Evolutionary conservation across 2,888 invertebrate species (phyloP), one percentile per base, ranked within the genome.

Genomic region (Ametastegia equiseti): DNA sequence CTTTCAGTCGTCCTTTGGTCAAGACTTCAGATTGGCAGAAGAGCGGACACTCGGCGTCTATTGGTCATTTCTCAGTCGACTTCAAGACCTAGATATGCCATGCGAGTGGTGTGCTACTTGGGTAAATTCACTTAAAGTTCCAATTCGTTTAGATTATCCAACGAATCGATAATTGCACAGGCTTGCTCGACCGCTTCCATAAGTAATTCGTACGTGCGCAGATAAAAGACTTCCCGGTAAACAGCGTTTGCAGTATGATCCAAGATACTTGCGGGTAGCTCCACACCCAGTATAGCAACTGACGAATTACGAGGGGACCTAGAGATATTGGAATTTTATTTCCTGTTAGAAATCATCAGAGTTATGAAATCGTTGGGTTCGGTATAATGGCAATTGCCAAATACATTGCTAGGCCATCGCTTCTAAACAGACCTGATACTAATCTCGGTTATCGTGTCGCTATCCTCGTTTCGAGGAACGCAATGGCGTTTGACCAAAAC

Each of bases 221-320:
- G 80, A 23, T 84, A 87, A 42, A 89, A 86, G 9, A 86, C 69
- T 80, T 90, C 86, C 13, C 39, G 82, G n/a, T 86, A 88, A 1
- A 83, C 63, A 3, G 23, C 15, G n/a, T 81, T 45, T 9, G 85
- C 60, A 9, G 42, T 27, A 23, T 13, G 15, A 42, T 78, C 42
- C 71, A n/a, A 71, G 9, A 15, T 60, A 57, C 15, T 27, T n/a
- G 4, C 7, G 13, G 11, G 54, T 54, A 11, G 36, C 27, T 30
- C 47, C 15, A 6, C 30, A n/a, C n/a, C 47, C 71, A 30, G 7
- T 11, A n/a, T 47, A 19, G 15, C 13, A 30, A 30, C 0, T 30
- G 30, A 45, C 9, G 45, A 47, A n/a, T 67, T 3, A 39, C 13
- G 39, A 67, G 65, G 19, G 19, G 65, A 39, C 65, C 65, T 67